These are phyloP conservation scores for Cordilura impudica DNA, from an alignment of 2,888 invertebrate genomes.

Conservation along the genomic window DNA sequence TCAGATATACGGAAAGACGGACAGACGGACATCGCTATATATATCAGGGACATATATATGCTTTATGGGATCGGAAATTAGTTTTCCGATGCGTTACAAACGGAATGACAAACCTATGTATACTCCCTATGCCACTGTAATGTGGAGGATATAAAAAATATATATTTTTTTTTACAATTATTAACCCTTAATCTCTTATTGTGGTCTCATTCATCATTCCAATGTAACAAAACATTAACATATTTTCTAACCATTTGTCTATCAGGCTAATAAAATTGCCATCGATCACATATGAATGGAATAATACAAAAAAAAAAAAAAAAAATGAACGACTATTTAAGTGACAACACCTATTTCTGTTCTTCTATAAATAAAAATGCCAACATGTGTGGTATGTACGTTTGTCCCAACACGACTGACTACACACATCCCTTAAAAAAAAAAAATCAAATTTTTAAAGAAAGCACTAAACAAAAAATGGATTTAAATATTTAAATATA, in stretches of 20 bases:
- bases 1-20: too few relatives aligned
- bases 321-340: slow-evolving; percentile 36
- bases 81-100: too few relatives aligned
- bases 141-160: too few relatives aligned
- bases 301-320: background rate
- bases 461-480: background rate
- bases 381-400: slow-evolving; percentile 16
- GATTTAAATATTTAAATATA: slow-evolving; percentile 27
- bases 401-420: background rate
- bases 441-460: background rate
- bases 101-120: too few relatives aligned
- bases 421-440: slow-evolving; percentile 25
- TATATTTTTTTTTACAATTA: background rate
- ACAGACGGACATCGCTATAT: too few relatives aligned
- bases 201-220: slow-evolving; percentile 59
- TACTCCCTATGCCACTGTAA: too few relatives aligned
- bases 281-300: slow-evolving; percentile 69
- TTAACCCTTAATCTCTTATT: slow-evolving; percentile 28
- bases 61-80: too few relatives aligned
- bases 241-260: slow-evolving; percentile 28
- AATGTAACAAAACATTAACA: slow-evolving; percentile 9
- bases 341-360: slow-evolving; percentile 51
- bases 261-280: slow-evolving; percentile 70
- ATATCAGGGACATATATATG: too few relatives aligned
- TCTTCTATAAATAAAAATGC: slow-evolving; percentile 10